phyloP scores from a whole-genome alignment of 2,113 vertebrate species.

The Dermatemys mawii region DNA sequence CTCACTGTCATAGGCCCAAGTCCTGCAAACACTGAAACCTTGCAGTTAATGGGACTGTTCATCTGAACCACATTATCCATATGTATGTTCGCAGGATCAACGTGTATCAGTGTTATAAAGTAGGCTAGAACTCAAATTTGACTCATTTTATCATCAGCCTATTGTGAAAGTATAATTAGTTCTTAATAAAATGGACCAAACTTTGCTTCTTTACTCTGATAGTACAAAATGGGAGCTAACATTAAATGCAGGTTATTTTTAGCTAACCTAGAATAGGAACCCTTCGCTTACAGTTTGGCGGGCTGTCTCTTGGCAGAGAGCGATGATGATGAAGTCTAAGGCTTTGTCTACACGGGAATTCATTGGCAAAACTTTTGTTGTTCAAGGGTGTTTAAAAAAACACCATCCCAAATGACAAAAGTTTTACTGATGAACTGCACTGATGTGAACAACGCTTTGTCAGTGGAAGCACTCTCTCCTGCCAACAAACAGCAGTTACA shows the following conservation, averaged over 20 bases:
- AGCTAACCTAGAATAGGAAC: conserved; percentile 13
- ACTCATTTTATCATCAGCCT: conserved; percentile 2
- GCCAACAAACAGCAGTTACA: no score
- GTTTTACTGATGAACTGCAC: no score
- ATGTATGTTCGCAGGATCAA: background rate
- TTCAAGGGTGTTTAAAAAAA: no score
- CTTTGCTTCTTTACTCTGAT: conserved; percentile 10
- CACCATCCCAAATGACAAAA: no score
- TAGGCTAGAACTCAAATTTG: background rate
- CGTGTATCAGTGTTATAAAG: background rate
- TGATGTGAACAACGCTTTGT: no score
- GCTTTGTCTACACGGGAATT: no score
- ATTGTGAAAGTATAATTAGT: background rate
- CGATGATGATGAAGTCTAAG: background rate
- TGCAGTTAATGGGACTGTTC: background rate
- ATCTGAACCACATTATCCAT: background rate
- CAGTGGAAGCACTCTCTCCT: no score
- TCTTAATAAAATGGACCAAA: background rate
- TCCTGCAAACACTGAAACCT: background rate
- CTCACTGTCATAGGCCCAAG: background rate
- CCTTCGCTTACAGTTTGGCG: conserved; percentile 12
- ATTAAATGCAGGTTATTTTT: background rate
- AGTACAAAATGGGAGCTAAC: conserved; percentile 9
- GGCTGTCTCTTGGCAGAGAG: background rate
- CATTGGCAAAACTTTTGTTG: no score